Conservation (phyloP, 2,797 vertebrate species). For the Toxotes lorentzi region DNA sequence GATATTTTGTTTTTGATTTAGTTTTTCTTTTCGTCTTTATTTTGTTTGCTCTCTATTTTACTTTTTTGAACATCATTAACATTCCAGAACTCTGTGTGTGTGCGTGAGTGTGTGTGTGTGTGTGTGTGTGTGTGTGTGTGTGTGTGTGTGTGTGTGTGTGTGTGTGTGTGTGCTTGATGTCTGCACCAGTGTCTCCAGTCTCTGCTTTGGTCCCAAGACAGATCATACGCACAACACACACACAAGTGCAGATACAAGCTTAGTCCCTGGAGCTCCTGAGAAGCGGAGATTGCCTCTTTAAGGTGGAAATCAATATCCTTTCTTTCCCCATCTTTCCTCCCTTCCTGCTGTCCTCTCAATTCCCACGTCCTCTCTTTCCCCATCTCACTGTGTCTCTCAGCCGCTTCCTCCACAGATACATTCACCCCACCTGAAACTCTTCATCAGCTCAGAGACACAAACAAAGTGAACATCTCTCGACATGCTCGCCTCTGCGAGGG, state of each 20-base stretch:
- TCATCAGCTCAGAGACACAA: conserved; percentile 46
- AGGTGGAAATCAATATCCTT: conserved; percentile 83
- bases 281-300: conserved; percentile 79
- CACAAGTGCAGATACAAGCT: conserved; percentile 42
- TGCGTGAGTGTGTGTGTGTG: background rate
- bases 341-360: conserved; percentile 75
- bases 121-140: background rate
- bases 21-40: too few relatives aligned
- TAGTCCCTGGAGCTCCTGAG: conserved; percentile 67
- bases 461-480: conserved; percentile 31
- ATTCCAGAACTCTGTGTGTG: conserved; percentile 12
- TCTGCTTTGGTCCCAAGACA: conserved; percentile 50
- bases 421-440: conserved; percentile 54
- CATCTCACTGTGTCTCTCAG: conserved; percentile 36
- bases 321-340: conserved; percentile 73
- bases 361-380: conserved; percentile 48
- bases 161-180: conserved; percentile 13
- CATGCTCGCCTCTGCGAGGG: background rate
- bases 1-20: conserved; percentile 8
- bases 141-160: background rate
- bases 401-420: conserved; percentile 45
- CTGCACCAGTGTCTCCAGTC: conserved; percentile 28
- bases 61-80: conserved; percentile 37
- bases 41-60: conserved; percentile 7
- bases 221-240: conserved; percentile 39